Evolutionary conservation across 1,140 invertebrate species (phyloP).

Genomic region (Ruditapes philippinarum): DNA sequence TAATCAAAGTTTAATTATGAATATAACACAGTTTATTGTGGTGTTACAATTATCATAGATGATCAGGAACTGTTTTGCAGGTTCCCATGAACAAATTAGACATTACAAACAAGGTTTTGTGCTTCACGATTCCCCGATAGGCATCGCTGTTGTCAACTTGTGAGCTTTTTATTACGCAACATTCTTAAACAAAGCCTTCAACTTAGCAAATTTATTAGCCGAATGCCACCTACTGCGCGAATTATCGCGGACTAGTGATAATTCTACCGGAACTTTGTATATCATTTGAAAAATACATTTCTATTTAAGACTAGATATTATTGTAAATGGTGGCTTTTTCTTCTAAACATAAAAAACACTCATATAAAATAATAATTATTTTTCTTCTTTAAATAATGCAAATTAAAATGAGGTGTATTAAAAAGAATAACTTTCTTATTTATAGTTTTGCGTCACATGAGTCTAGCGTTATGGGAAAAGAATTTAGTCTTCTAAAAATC

Average conservation of each 20-base stretch:
- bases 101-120: slow-evolving; percentile 15
- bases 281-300: too few relatives aligned
- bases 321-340: too few relatives aligned
- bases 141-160: slow-evolving; percentile 35
- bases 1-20: slow-evolving; percentile 46
- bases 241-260: neutral
- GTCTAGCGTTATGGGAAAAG: too few relatives aligned
- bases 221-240: slow-evolving; percentile 9
- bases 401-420: too few relatives aligned
- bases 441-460: too few relatives aligned
- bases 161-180: slow-evolving; percentile 30
- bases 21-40: slow-evolving; percentile 42
- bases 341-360: too few relatives aligned
- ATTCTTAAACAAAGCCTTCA: slow-evolving; percentile 46
- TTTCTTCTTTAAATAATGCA: too few relatives aligned
- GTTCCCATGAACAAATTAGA: slow-evolving; percentile 54
- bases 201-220: slow-evolving; percentile 6
- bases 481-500: too few relatives aligned
- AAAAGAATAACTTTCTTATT: too few relatives aligned
- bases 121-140: slow-evolving; percentile 2
- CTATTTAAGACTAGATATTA: too few relatives aligned
- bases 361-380: too few relatives aligned
- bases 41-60: slow-evolving; percentile 16
- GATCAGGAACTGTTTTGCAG: slow-evolving; percentile 44
- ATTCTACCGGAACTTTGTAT: too few relatives aligned